Percentiles rank a stretch among this genome's conserved stretches.
These are phyloP conservation scores for Calosoma granatense DNA, from an alignment of 1,140 invertebrate genomes.

Conservation along the genomic window DNA sequence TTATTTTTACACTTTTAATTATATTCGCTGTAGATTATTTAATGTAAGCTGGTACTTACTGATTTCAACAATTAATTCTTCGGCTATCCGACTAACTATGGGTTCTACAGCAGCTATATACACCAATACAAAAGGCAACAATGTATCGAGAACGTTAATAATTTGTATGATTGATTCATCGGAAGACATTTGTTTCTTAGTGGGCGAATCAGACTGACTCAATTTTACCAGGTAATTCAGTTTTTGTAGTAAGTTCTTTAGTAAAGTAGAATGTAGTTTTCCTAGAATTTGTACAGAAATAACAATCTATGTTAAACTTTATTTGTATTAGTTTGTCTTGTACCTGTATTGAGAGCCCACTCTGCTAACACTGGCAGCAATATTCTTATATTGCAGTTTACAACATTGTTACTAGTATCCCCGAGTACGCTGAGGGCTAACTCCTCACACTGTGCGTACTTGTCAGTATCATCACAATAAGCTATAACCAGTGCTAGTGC, in stretches of 20 bases:
- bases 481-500: slow-evolving; percentile 54
- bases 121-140: slow-evolving; percentile 43
- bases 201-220: slow-evolving; percentile 21
- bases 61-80: slow-evolving; percentile 33
- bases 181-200: slow-evolving; percentile 20
- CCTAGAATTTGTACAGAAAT: slow-evolving; percentile 22
- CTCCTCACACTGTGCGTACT: slow-evolving; percentile 54
- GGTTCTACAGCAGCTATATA: slow-evolving; percentile 35
- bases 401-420: slow-evolving; percentile 41
- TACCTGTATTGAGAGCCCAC: slow-evolving; percentile 44
- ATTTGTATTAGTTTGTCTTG: too few species aligned
- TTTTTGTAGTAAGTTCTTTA: slow-evolving; percentile 26
- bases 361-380: slow-evolving; percentile 47
- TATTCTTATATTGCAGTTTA: slow-evolving; percentile 35
- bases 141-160: slow-evolving; percentile 36
- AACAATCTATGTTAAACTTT: too few species aligned
- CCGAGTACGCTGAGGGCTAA: slow-evolving; percentile 43
- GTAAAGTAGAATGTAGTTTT: slow-evolving; percentile 19
- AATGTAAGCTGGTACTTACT: slow-evolving; percentile 27
- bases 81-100: slow-evolving; percentile 32
- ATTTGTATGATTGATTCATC: slow-evolving; percentile 23
- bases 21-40: not conserved
- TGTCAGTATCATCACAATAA: slow-evolving; percentile 56
- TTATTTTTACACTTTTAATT: not conserved
- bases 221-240: slow-evolving; percentile 25